Evolutionary conservation across 2,888 invertebrate genomes (phyloP).

Genomic region (Teleogryllus oceanicus): DNA sequence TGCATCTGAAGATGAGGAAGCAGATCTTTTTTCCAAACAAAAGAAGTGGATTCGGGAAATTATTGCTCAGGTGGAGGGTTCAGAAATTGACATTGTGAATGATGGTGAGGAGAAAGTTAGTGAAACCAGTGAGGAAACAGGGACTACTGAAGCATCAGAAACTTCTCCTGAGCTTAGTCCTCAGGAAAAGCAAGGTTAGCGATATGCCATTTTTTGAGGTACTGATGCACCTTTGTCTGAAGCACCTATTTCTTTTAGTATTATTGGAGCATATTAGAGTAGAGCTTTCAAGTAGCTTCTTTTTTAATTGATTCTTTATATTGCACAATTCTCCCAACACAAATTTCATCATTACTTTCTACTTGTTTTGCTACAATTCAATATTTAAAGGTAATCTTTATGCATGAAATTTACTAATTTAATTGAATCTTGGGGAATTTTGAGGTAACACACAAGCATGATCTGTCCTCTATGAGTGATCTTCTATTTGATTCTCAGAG

Average conservation of each 20-base stretch:
- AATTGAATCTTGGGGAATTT: too few species aligned
- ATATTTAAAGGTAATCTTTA: too few species aligned
- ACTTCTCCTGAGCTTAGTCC: constrained; percentile 53
- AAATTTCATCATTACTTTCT: too few species aligned
- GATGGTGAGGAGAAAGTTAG: constrained; percentile 43
- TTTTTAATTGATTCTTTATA: too few species aligned
- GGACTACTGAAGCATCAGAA: constrained; percentile 50
- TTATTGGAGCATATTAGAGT: too few species aligned
- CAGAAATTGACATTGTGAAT: constrained; percentile 46
- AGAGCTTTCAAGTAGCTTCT: too few species aligned
- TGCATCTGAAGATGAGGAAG: constrained; percentile 31
- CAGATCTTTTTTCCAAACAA: constrained; percentile 32
- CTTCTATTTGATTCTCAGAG: too few species aligned
- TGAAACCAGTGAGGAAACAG: constrained; percentile 54
- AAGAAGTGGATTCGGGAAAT: constrained; percentile 29
- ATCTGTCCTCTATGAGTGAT: too few species aligned
- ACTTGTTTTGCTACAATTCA: too few species aligned
- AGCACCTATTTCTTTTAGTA: not conserved
- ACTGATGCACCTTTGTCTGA: not conserved
- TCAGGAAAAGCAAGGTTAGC: constrained; percentile 63
- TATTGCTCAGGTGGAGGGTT: constrained; percentile 42
- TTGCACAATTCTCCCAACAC: too few species aligned
- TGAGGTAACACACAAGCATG: too few species aligned
- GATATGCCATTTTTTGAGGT: constrained; percentile 26
- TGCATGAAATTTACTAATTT: too few species aligned